Percentiles rank a stretch among this genome's conserved stretches.
Evolutionary conservation across 2,113 vertebrate species (phyloP).

Genomic region (Muntiacus muntjak): DNA sequence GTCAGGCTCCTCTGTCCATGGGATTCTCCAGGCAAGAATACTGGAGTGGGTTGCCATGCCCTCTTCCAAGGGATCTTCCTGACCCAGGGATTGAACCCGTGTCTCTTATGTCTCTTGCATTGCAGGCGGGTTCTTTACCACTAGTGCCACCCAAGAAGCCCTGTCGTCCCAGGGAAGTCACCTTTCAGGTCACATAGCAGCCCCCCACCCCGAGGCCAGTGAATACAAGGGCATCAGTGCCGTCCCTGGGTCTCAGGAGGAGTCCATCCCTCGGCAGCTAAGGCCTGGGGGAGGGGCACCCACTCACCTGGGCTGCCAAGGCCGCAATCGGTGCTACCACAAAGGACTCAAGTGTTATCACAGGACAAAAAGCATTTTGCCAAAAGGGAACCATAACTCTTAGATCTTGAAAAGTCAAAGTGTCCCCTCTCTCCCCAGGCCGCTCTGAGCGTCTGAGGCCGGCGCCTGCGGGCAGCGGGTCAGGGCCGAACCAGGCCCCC

Average conservation of each 20-base stretch:
- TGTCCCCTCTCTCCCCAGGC: not conserved
- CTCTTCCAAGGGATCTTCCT: not conserved
- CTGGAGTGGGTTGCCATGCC: not conserved
- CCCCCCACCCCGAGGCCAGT: not conserved
- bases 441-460: not conserved
- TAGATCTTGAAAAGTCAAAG: not conserved
- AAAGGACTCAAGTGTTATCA: not conserved
- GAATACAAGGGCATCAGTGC: not conserved
- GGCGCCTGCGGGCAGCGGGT: constrained; percentile 29
- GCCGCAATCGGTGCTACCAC: not conserved
- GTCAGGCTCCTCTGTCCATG: not conserved
- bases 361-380: not conserved
- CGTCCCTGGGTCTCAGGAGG: not conserved
- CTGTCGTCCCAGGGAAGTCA: not conserved
- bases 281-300: not conserved
- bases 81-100: not conserved
- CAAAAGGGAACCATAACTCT: not conserved
- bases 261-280: not conserved
- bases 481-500: not conserved
- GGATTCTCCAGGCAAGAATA: not conserved
- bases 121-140: not conserved
- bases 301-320: not conserved
- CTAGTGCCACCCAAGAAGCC: not conserved
- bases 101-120: not conserved
- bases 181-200: not conserved